Conservation (phyloP, 2,888 invertebrate genomes). For the Tenthredo distinguenda region DNA sequence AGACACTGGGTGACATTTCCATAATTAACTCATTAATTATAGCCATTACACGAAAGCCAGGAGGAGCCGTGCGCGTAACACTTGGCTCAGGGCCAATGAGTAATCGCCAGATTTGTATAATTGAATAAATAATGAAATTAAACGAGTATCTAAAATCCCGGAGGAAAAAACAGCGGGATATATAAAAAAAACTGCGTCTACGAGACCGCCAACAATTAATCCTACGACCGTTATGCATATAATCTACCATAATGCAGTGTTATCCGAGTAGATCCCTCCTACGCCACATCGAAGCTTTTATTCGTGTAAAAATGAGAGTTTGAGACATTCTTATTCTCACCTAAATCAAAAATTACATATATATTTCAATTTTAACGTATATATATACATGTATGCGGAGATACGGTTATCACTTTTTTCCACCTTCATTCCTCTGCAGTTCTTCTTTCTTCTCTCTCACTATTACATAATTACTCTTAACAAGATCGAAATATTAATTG, state of each 20-base stretch:
- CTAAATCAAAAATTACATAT: not conserved
- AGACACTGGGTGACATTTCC: conserved; percentile 30
- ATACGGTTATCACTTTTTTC: too few species aligned
- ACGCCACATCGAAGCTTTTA: not conserved
- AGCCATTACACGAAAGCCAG: conserved; percentile 36
- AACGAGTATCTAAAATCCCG: not conserved
- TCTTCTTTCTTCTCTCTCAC: not conserved
- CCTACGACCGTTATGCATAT: not conserved
- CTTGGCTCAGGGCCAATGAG: conserved; percentile 32
- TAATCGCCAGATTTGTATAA: conserved; percentile 35
- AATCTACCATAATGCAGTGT: not conserved
- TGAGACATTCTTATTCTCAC: not conserved
- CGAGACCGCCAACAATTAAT: not conserved
- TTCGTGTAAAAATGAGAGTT: not conserved
- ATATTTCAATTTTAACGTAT: not conserved
- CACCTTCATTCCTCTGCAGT: not conserved
- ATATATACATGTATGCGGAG: not conserved
- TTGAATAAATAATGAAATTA: conserved; percentile 38
- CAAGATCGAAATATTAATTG: not conserved
- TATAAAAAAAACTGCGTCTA: not conserved
- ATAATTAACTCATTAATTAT: conserved; percentile 43
- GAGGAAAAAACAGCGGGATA: not conserved
- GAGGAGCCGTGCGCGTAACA: conserved; percentile 10
- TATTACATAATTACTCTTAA: not conserved
- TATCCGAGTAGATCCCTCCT: not conserved